Base-by-base conservation (phyloP, 2,797 vertebrate genomes). In the Sebastes matsubarae region DNA sequence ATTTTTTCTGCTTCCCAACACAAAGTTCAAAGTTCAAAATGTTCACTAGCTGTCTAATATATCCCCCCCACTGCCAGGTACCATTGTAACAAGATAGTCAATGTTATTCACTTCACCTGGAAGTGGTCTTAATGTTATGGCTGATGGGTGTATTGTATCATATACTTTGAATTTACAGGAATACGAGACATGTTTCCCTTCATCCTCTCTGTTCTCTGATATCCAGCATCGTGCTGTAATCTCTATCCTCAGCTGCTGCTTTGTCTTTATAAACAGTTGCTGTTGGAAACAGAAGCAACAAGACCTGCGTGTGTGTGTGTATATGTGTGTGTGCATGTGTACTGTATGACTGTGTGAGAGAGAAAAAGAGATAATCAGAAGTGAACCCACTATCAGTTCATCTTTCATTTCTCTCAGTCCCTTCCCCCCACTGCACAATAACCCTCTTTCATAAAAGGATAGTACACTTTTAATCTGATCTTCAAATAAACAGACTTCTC, bases 401-500 rank as follows among this genome's bases (percentile, higher is more conserved):
- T 91, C 79, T 67, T 18, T 81, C 61, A 57, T 22, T 55, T 16
- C 57, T 25, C 66, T 52, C 58, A 11, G 27, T 20, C 32, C 65
- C 61, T n/a, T 29, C 46, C 18, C 30, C 24, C 29, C 11, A 4
- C 52, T 46, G 61, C 69, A 89, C 87, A 77, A 88, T 75, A 70
- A 83, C 22, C 72, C 30, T 75, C 85, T 82, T 86, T 89, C 73
- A 87, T 78, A 24, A 50, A 72, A 55, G 30, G 6, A 59, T 13
- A 30, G 27, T 5, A 18, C 11, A 32, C 12, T 46, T 66, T 68
- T 61, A 50, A 81, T 88, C 81, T 71, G 73, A 86, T 82, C 58
- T 75, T 58, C 6, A 63, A 13, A 60, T 77, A 80, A 79, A 84
- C 58, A 63, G 24, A 65, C 65, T 59, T 67, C 50, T 52, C 34